These are phyloP conservation scores for Lepilemur ruficaudatus DNA, from an alignment of 2,797 vertebrate species.

Conservation along the genomic window DNA sequence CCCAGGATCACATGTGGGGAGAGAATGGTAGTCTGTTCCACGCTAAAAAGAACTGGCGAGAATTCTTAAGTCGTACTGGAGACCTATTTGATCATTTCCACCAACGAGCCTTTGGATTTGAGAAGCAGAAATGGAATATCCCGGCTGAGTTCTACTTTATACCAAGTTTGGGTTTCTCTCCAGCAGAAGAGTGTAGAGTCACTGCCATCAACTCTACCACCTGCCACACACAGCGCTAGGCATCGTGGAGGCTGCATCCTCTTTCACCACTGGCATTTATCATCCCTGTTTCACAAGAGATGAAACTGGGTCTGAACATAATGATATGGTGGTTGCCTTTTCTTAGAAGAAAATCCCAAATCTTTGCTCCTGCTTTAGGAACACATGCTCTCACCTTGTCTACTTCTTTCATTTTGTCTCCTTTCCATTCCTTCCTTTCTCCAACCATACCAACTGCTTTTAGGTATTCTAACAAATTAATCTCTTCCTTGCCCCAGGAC, in stretches of 20 bases:
- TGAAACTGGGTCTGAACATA: neutral
- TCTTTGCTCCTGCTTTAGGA: no score
- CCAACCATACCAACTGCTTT: neutral
- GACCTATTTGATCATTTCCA: constrained; percentile 30
- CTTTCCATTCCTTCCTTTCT: neutral
- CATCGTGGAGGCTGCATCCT: fast-evolving
- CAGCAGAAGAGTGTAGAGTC: neutral
- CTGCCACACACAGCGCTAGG: neutral
- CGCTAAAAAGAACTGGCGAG: neutral
- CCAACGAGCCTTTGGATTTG: neutral
- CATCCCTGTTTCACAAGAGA: neutral
- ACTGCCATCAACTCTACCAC: neutral
- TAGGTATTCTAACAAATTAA: no score
- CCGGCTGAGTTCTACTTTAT: fast-evolving
- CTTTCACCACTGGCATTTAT: neutral
- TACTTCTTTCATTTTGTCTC: neutral
- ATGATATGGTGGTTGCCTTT: neutral
- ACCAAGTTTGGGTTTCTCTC: neutral
- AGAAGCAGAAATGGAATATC: neutral
- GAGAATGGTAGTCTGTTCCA: constrained; percentile 39
- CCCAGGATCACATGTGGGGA: neutral
- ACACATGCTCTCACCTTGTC: fast-evolving
- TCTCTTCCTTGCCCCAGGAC: neutral
- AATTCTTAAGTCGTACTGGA: constrained; percentile 42
- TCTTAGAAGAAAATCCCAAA: neutral